Evolutionary conservation across 1,140 invertebrate genomes (phyloP).

Genomic region (Lepidurus arcticus): DNA sequence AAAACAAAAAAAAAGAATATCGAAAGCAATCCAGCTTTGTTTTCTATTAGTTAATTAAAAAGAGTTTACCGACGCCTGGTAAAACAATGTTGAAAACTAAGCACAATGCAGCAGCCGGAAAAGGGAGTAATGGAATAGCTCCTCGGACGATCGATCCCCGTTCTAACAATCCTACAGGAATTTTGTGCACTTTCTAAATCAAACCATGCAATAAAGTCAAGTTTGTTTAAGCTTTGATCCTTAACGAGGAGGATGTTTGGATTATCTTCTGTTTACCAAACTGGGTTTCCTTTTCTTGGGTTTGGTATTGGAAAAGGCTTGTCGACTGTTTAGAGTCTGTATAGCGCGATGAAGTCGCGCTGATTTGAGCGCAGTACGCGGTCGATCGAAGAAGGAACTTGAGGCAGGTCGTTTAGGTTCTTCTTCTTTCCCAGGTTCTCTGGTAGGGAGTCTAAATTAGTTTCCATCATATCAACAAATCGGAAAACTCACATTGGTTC

Average conservation of each 20-base stretch:
- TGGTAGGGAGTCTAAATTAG: neutral
- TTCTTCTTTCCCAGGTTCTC: neutral
- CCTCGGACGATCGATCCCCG: slow-evolving; percentile 75
- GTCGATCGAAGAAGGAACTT: slow-evolving; percentile 23
- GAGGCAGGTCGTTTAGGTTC: neutral
- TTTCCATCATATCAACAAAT: neutral
- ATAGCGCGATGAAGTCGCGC: neutral
- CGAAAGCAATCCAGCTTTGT: too few species aligned
- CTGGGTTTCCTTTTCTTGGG: neutral
- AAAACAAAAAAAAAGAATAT: slow-evolving; percentile 20
- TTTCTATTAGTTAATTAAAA: neutral
- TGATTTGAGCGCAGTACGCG: slow-evolving; percentile 23
- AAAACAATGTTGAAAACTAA: slow-evolving; percentile 75
- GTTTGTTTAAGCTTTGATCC: neutral
- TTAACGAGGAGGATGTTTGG: neutral
- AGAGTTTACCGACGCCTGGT: slow-evolving; percentile 69
- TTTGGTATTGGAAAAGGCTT: neutral
- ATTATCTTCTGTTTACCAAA: neutral
- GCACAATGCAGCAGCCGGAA: slow-evolving; percentile 75
- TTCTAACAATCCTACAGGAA: slow-evolving; percentile 56
- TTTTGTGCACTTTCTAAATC: slow-evolving; percentile 24
- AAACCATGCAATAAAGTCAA: neutral
- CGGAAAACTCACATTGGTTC: neutral
- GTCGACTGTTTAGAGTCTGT: neutral
- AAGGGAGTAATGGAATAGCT: slow-evolving; percentile 80